These are phyloP conservation scores for Zaprionus camerounensis DNA, from an alignment of 1,140 invertebrate species.

Conservation along the genomic window DNA sequence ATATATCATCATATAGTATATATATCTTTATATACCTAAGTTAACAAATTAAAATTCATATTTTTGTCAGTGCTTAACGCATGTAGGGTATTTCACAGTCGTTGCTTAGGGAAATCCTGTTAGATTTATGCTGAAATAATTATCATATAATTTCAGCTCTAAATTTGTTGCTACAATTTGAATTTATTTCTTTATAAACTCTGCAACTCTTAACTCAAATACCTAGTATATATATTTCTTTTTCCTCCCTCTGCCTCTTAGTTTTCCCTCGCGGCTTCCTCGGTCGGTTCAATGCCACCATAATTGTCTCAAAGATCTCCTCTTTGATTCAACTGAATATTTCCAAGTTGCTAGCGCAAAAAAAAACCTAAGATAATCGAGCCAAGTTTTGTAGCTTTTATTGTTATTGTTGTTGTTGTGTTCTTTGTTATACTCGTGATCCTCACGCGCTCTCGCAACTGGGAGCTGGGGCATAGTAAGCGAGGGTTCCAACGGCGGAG, in stretches of 20 bases:
- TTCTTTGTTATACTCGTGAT: constrained; percentile 52
- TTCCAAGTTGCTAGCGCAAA: background rate
- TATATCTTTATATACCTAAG: too few species aligned
- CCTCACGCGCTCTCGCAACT: constrained; percentile 51
- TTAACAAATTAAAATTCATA: too few species aligned
- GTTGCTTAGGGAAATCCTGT: background rate
- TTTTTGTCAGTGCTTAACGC: too few species aligned
- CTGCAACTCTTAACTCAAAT: background rate
- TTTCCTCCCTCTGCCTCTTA: background rate
- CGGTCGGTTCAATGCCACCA: constrained; percentile 4
- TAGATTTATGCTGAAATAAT: background rate
- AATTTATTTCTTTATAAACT: background rate
- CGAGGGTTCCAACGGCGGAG: background rate
- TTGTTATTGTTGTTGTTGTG: constrained; percentile 1
- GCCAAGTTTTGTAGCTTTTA: constrained; percentile 44
- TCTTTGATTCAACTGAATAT: constrained; percentile 39
- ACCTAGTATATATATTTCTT: background rate
- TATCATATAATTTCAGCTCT: background rate
- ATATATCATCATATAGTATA: too few species aligned
- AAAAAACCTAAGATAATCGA: constrained; percentile 17
- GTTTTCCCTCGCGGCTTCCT: background rate
- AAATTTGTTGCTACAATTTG: background rate
- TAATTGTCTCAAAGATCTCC: constrained; percentile 5
- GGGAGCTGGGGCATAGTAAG: background rate
- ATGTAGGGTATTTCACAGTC: background rate